These are phyloP conservation scores for Ptilonorhynchus violaceus DNA, from an alignment of 2,113 vertebrate species.

Conservation along the genomic window DNA sequence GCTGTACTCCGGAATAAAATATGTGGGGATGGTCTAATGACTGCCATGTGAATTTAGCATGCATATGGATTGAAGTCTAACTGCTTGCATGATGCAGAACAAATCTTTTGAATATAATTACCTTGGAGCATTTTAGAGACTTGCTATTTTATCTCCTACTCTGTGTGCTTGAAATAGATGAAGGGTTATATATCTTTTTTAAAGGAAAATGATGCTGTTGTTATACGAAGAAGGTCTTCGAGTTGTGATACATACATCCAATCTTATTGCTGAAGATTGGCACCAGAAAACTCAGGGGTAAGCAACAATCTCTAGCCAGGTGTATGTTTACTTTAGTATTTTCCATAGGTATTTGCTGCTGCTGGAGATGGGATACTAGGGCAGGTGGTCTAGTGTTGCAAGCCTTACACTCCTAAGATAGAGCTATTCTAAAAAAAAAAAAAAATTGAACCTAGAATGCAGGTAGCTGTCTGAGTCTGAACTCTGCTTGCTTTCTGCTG, in stretches of 20 bases:
- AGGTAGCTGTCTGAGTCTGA: background rate
- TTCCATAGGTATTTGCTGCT: background rate
- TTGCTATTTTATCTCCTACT: background rate
- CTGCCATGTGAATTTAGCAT: background rate
- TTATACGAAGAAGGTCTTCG: slow-evolving; percentile 94
- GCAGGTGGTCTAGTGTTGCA: background rate
- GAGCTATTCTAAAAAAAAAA: background rate
- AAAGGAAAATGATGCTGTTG: slow-evolving; percentile 97
- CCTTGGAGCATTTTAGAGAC: background rate
- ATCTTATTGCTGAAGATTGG: slow-evolving; percentile 94
- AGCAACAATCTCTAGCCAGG: background rate
- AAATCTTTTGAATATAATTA: background rate
- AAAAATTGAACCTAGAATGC: too few species aligned
- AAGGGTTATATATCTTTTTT: background rate
- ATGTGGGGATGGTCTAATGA: background rate
- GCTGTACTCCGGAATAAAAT: background rate
- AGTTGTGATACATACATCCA: slow-evolving; percentile 92
- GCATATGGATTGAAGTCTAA: background rate
- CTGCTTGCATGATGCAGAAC: background rate
- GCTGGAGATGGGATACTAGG: background rate
- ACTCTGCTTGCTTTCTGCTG: background rate
- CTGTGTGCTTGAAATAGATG: background rate
- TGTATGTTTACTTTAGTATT: background rate
- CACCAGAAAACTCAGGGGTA: slow-evolving; percentile 98
- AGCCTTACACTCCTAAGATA: background rate